Conservation (phyloP, 2,113 vertebrate species). For the Egretta garzetta region DNA sequence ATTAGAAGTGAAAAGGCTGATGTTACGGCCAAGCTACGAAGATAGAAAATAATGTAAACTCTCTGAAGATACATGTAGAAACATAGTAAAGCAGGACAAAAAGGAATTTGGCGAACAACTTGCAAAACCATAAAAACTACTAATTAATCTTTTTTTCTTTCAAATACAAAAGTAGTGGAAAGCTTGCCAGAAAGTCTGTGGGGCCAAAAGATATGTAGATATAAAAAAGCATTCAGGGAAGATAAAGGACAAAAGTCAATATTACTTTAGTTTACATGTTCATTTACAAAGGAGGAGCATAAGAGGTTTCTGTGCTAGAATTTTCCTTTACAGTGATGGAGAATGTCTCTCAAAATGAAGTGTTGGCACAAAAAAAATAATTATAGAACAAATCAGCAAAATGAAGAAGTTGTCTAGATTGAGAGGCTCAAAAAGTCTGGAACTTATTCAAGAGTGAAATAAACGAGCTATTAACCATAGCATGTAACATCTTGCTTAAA, state of each 20-base stretch:
- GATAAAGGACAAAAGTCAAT: neutral
- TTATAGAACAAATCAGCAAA: neutral
- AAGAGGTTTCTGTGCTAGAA: neutral
- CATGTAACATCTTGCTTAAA: slow-evolving; percentile 42
- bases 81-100: neutral
- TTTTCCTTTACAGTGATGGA: neutral
- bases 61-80: neutral
- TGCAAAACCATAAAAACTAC: neutral
- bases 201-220: neutral
- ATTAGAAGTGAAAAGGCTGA: neutral
- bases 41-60: neutral
- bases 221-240: neutral
- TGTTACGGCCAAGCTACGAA: neutral
- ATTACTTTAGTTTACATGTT: neutral
- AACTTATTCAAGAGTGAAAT: slow-evolving; percentile 6
- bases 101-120: neutral
- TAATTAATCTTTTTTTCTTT: neutral
- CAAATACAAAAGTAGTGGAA: neutral
- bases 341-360: neutral
- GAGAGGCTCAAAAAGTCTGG: neutral
- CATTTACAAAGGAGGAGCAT: neutral
- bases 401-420: neutral
- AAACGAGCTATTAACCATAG: slow-evolving; percentile 38
- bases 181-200: neutral
- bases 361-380: neutral